Base-by-base conservation (phyloP, 1,140 invertebrate genomes). In the Nasonia longicornis region DNA sequence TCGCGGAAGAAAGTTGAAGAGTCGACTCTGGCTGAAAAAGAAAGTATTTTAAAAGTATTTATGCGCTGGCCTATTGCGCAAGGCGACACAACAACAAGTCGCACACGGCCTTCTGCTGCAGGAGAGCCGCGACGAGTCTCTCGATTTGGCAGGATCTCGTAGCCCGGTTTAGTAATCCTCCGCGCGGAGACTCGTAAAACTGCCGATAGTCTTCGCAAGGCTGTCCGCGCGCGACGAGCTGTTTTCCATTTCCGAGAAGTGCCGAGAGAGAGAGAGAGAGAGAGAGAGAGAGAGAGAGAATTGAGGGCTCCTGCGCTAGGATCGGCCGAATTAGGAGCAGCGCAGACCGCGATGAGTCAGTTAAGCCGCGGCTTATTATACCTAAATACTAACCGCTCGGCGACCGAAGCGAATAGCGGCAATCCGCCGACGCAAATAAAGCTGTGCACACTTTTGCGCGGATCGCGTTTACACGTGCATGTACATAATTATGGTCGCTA, bases 231-330 rank as follows among this genome's bases (percentile, higher is more conserved):
- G 7, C 26, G 4, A 16, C 67, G 10, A 69, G 67, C n/a, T 69
- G 35, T 69, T 69, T 69, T 16, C 26, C 26, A 31, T 69, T 69
- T 69, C 67, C 67, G 22, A 69, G 67, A 69, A 69, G 26, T 11
- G 22, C 29, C 8, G 10, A 1, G 6, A 7, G 38, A 6, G n/a
- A 29, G n/a, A 67, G 66, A 42, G 4, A 16, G 66, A 29, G 66
- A 67, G 26, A 26, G 26, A 26, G 26, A 26, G 26, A 26, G 26
- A 26, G 26, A 26, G 26, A 26, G 26, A 26, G 26, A 26, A 31
- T 67, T 26, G 66, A 67, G 66, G 66, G 66, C 22, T 29, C 26
- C 58, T n/a, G 16, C n/a, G 58, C 7, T 63, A 22, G 63, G 45
- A 48, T 48, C 22, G 63, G n/a, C 63, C 22, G 66, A 67, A 35